A percentile compares a stretch with the other conserved stretches of the same genome.
Evolutionary conservation across 2,797 vertebrate genomes (phyloP).

Genomic region (Pangasius mekongensis): DNA sequence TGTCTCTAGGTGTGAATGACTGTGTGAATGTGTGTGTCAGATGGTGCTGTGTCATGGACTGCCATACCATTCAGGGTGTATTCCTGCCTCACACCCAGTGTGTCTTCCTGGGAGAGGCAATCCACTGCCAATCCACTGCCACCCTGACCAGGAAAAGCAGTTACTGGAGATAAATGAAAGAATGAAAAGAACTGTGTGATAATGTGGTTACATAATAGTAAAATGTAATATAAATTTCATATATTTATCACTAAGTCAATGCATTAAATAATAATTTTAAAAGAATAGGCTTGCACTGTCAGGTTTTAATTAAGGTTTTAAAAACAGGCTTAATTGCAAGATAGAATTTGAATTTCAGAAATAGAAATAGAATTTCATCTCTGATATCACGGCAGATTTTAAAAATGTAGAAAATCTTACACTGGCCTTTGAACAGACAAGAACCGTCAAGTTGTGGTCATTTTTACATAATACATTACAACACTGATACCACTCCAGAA

Average conservation of each 20-base stretch:
- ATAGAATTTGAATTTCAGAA: not conserved
- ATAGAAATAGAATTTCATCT: not conserved
- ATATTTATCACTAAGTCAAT: too few species aligned
- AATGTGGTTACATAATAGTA: too few species aligned
- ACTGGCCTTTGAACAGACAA: not conserved
- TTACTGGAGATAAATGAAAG: not conserved
- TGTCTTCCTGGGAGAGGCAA: not conserved
- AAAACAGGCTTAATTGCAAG: not conserved
- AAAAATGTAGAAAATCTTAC: not conserved
- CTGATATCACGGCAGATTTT: not conserved
- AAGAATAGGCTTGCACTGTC: not conserved
- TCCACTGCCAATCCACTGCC: not conserved
- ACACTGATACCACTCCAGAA: not conserved
- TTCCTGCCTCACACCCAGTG: not conserved
- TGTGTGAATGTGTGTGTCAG: not conserved
- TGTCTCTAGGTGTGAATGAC: not conserved
- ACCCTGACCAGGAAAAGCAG: not conserved
- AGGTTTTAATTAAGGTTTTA: not conserved
- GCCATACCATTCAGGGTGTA: not conserved
- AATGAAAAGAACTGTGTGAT: not conserved
- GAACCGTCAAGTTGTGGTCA: not conserved
- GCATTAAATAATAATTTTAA: not conserved
- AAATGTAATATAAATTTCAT: too few species aligned
- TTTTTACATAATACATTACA: not conserved
- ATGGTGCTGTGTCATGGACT: not conserved